Conservation (phyloP, 2,113 vertebrate genomes). For the Clupea harengus region DNA sequence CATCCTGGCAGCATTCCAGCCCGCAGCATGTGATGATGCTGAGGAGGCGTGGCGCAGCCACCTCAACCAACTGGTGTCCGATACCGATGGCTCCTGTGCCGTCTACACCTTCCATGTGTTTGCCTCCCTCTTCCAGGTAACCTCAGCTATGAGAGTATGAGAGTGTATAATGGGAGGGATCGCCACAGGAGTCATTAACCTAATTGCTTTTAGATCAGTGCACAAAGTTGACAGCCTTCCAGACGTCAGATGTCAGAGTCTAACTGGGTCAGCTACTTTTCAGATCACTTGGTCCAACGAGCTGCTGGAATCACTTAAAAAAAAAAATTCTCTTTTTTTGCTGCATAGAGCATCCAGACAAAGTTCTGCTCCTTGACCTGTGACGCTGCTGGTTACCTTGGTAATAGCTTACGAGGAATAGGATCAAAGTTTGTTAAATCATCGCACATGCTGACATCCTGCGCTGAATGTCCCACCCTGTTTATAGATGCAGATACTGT, state of each 20-base stretch:
- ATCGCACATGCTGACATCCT: conserved; percentile 92
- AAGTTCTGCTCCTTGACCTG: conserved; percentile 95
- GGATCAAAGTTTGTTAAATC: conserved; percentile 94
- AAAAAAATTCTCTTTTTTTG: no score
- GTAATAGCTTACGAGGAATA: conserved; percentile 91
- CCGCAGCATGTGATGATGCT: conserved; percentile 84
- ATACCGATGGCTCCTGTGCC: conserved; percentile 89
- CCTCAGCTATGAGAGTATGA: neutral
- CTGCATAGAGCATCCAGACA: conserved; percentile 89
- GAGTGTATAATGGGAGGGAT: conserved; percentile 53
- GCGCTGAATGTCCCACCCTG: conserved; percentile 93
- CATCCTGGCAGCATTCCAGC: conserved; percentile 96
- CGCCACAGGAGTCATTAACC: conserved; percentile 83
- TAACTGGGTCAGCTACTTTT: no score
- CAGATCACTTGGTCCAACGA: neutral
- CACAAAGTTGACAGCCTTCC: conserved; percentile 83
- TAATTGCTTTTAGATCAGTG: conserved; percentile 92
- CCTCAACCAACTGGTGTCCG: conserved; percentile 91
- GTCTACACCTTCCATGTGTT: conserved; percentile 98
- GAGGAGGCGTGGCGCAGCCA: conserved; percentile 92
- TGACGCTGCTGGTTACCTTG: conserved; percentile 90
- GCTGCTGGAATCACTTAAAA: neutral
- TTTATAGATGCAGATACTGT: conserved; percentile 97
- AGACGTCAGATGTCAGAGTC: conserved; percentile 65
- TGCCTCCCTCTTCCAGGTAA: conserved; percentile 95